These are phyloP conservation scores for Recurvirostra avosetta DNA, from an alignment of 2,113 vertebrate species.

Conservation along the genomic window DNA sequence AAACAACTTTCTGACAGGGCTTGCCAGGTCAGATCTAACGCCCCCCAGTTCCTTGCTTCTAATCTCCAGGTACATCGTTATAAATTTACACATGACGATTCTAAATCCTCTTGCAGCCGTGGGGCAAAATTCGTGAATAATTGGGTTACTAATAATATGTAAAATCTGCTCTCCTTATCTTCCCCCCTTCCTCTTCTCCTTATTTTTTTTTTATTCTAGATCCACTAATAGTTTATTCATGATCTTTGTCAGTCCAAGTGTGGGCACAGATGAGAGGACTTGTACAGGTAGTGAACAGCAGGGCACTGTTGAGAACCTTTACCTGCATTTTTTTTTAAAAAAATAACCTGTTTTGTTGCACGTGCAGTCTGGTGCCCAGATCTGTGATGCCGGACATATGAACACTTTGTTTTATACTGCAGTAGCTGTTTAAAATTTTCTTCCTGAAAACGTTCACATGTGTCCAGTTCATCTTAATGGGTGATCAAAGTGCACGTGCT, in stretches of 20 bases:
- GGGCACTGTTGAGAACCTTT: not conserved
- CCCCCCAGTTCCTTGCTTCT: not conserved
- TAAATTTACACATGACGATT: not conserved
- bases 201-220: not conserved
- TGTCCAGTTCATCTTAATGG: not conserved
- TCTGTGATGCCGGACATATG: not conserved
- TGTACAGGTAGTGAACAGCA: not conserved
- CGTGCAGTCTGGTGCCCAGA: not conserved
- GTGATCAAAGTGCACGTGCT: not conserved
- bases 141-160: not conserved
- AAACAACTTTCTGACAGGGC: not conserved
- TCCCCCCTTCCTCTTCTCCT: fast-evolving
- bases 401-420: not conserved
- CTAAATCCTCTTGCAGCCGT: not conserved
- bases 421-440: not conserved
- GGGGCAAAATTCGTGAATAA: not conserved
- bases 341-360: not conserved
- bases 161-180: not conserved
- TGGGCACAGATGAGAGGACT: not conserved
- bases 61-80: not conserved
- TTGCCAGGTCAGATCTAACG: not conserved
- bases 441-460: not conserved
- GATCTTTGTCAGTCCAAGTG: not conserved
- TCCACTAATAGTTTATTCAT: not conserved
- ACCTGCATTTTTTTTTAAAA: not conserved